Evolutionary conservation across 2,888 invertebrate genomes (phyloP).

Genomic region (Apotomis turbidana): DNA sequence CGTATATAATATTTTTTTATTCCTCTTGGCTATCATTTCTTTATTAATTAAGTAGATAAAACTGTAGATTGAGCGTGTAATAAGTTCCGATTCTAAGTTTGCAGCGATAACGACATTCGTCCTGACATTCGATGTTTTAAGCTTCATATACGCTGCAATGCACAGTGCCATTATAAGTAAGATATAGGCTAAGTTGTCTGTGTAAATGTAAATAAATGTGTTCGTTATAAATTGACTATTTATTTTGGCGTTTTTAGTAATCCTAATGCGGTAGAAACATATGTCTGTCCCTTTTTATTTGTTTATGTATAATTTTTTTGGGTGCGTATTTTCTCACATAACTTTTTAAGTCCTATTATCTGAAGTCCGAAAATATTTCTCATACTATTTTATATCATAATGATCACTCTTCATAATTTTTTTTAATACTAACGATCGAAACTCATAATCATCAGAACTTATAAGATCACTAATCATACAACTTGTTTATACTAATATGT

Average conservation of each 20-base stretch:
- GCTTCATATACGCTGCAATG: slow-evolving; percentile 30
- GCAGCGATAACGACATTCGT: slow-evolving; percentile 1
- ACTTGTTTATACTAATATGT: no score
- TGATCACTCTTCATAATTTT: no score
- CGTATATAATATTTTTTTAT: neutral
- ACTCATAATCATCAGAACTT: no score
- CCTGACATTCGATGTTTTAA: slow-evolving; percentile 22
- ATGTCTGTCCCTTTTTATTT: no score
- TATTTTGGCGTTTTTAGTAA: neutral
- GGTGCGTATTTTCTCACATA: no score
- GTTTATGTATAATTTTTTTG: no score
- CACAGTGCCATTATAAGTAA: slow-evolving; percentile 30
- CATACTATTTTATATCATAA: no score
- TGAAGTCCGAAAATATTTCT: no score
- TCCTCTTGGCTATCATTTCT: neutral
- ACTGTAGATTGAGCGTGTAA: slow-evolving; percentile 37
- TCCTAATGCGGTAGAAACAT: no score
- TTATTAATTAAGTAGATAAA: neutral
- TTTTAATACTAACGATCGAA: no score
- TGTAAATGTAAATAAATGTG: slow-evolving; percentile 16
- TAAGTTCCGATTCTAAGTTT: slow-evolving; percentile 18
- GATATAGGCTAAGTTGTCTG: neutral
- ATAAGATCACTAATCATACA: no score
- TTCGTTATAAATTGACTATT: slow-evolving; percentile 3
- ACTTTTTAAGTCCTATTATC: no score